Percentiles rank a stretch among this genome's conserved stretches.
Evolutionary conservation across 2,113 vertebrate species (phyloP).

Genomic region (Pelmatolapia mariae): DNA sequence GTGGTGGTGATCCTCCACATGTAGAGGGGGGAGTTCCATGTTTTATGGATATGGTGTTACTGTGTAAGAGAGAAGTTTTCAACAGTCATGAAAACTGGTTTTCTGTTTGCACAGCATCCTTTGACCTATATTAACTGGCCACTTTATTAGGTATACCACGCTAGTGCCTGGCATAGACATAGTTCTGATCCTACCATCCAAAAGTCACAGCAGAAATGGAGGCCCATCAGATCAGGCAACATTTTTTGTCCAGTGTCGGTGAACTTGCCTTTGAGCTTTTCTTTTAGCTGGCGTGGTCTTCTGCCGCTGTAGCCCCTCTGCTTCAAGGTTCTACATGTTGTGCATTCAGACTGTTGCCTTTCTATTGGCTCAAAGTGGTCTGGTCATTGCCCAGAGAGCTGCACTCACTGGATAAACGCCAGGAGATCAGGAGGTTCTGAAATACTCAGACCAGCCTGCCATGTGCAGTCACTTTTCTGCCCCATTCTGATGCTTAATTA

Average conservation of each 20-base stretch:
- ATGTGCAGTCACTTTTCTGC: fast-evolving
- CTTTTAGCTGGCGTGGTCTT: fast-evolving
- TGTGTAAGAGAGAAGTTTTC: background rate
- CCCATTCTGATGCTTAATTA: background rate
- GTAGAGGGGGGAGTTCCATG: background rate
- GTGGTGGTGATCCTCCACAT: background rate
- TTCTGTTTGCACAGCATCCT: background rate
- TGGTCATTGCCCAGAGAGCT: background rate
- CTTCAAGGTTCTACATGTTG: background rate
- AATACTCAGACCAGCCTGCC: background rate
- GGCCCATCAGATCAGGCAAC: background rate
- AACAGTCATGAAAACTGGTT: background rate
- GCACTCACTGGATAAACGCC: fast-evolving
- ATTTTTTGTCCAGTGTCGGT: background rate
- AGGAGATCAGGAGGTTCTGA: background rate
- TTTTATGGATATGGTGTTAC: background rate
- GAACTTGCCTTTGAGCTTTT: background rate
- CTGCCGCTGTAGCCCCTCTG: fast-evolving
- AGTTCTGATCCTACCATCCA: background rate
- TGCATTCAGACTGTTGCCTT: background rate
- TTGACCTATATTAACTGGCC: background rate
- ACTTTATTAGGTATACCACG: background rate
- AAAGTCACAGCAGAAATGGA: background rate
- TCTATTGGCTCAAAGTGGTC: background rate
- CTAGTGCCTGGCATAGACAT: background rate